Evolutionary conservation across 1,140 invertebrate species (phyloP).

Genomic region (Microvelia longipes): DNA sequence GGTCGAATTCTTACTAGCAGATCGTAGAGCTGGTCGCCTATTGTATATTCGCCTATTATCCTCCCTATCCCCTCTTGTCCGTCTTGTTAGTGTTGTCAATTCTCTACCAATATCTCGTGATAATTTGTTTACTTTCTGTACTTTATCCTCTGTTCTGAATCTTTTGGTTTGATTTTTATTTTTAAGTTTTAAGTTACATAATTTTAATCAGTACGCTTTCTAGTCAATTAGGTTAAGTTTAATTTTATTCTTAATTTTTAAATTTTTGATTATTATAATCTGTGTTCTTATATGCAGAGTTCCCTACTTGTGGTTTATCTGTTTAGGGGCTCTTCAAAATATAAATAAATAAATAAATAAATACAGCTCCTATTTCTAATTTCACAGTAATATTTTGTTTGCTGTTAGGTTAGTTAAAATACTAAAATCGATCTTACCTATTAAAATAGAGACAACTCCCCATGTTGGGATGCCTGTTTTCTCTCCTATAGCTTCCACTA

Average conservation of each 20-base stretch:
- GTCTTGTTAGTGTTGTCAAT: too few relatives aligned
- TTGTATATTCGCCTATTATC: too few relatives aligned
- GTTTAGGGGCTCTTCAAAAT: background rate
- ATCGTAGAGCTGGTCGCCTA: too few relatives aligned
- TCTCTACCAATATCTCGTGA: too few relatives aligned
- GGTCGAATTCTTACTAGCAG: too few relatives aligned
- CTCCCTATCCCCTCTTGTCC: too few relatives aligned
- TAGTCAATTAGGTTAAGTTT: too few relatives aligned
- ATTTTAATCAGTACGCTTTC: too few relatives aligned
- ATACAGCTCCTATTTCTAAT: background rate
- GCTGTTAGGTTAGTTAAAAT: background rate
- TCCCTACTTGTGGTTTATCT: background rate
- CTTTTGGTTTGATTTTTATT: too few relatives aligned
- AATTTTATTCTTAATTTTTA: background rate
- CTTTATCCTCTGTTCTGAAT: too few relatives aligned
- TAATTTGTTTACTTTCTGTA: too few relatives aligned
- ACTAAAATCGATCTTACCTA: conserved; percentile 34
- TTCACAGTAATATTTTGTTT: background rate
- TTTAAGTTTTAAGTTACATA: too few relatives aligned
- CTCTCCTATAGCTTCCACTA: conserved; percentile 37
- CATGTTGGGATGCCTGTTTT: conserved; percentile 52
- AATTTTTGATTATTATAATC: background rate
- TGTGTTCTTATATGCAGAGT: background rate
- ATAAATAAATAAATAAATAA: background rate
- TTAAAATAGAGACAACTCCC: conserved; percentile 53